These are phyloP conservation scores for Calosoma granatense DNA, from an alignment of 1,140 invertebrate genomes.

Conservation along the genomic window DNA sequence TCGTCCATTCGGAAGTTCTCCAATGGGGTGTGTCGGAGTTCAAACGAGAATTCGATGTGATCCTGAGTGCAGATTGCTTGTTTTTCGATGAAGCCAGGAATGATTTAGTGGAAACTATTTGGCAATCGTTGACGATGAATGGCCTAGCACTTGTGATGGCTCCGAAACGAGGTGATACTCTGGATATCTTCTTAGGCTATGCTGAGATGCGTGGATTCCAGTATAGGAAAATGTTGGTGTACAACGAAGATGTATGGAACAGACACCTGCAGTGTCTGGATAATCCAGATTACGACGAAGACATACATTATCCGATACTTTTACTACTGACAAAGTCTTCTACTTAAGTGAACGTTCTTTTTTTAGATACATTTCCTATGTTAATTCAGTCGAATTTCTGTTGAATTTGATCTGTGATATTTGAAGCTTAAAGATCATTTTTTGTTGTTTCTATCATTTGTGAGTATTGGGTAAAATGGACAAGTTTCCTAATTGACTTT, in stretches of 20 bases:
- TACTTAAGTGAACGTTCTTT: neutral
- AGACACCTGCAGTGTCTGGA: constrained; percentile 49
- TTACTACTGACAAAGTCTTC: constrained; percentile 43
- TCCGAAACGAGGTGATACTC: constrained; percentile 59
- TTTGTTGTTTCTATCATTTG: neutral
- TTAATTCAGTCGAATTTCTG: neutral
- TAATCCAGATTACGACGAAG: constrained; percentile 50
- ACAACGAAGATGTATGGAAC: constrained; percentile 55
- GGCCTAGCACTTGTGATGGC: constrained; percentile 67
- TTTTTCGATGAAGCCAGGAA: constrained; percentile 72
- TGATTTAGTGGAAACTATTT: constrained; percentile 60
- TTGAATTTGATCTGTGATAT: neutral
- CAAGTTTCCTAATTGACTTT: too few species aligned
- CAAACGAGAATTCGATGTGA: constrained; percentile 51
- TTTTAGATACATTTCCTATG: neutral
- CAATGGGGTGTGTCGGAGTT: constrained; percentile 36
- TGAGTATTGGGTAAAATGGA: neutral
- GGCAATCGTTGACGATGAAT: constrained; percentile 49
- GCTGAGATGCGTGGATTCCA: constrained; percentile 47
- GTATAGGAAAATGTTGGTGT: constrained; percentile 44
- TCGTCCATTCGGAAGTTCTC: constrained; percentile 33
- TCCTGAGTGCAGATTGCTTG: constrained; percentile 70
- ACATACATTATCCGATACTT: constrained; percentile 57
- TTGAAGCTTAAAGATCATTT: neutral
- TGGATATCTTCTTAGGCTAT: constrained; percentile 55